These are phyloP conservation scores for Conopomorpha cramerella DNA, from an alignment of 1,140 invertebrate species.

Conservation along the genomic window DNA sequence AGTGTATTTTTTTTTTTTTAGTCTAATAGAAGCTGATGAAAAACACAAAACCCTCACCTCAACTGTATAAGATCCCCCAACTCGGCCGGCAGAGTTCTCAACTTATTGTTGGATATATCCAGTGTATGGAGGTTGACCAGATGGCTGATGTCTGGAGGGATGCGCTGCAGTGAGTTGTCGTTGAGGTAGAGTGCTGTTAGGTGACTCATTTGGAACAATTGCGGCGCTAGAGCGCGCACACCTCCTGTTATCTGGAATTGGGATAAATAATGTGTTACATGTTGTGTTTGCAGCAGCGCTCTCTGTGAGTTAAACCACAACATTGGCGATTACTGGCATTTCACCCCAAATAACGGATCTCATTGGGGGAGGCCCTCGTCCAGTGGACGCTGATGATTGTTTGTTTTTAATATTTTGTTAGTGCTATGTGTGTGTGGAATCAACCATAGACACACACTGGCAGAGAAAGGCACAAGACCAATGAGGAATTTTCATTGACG, in stretches of 20 bases:
- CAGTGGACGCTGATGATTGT: no score
- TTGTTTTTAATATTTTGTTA: no score
- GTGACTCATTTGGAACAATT: constrained; percentile 88
- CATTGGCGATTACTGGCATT: no score
- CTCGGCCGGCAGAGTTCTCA: constrained; percentile 91
- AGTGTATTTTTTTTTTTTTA: no score
- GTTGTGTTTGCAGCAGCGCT: constrained; percentile 2
- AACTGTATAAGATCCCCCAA: constrained; percentile 93
- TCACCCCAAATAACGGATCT: no score
- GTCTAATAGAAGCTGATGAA: no score
- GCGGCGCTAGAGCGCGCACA: constrained; percentile 89
- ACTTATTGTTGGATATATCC: constrained; percentile 93
- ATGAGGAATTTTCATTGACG: no score
- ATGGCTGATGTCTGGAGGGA: constrained; percentile 87
- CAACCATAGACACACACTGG: no score
- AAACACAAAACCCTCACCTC: constrained; percentile 64
- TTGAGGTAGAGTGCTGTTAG: constrained; percentile 93
- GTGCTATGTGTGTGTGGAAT: no score
- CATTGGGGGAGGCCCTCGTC: no score
- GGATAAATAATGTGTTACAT: neutral
- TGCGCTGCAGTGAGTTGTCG: constrained; percentile 87
- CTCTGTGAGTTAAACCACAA: neutral
- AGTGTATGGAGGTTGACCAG: constrained; percentile 83
- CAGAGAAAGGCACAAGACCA: no score
- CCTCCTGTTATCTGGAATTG: constrained; percentile 74